Evolutionary conservation across 1,140 invertebrate species (phyloP), one percentile per base, ranked within the genome.

Genomic region (Trichomalopsis sarcophagae): DNA sequence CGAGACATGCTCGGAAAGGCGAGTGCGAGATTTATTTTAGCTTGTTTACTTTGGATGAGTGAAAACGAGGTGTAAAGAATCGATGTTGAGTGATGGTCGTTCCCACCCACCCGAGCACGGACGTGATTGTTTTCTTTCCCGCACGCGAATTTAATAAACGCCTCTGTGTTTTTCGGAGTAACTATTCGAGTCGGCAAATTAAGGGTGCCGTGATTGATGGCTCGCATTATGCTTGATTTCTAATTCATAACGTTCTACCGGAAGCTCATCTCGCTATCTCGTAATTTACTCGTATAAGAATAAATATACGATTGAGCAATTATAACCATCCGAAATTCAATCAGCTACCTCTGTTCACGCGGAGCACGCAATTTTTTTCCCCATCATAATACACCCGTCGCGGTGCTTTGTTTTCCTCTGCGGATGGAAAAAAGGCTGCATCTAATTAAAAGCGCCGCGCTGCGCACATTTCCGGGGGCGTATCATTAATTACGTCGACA

Each of bases 21-120:
- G 86, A 88, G 86, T 88, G 87, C 89, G 90, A 91, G 90, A 88
- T 90, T 91, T 92, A 92, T 92, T 91, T 92, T 91, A 91, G 90
- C 88, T 89, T 88, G 91, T 92, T 92, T 92, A 91, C 90, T 92
- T 92, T 91, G 89, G 91, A 90, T 90, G 89, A 90, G 89, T 88
- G 89, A 88, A 79, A 86, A 84, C 86, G 75, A 55, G 81, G 82
- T 81, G 71, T 80, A 77, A 82, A 81, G 36, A 27, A 27, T 78
- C 75, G 74, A 78, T 78, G 82, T 40, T 84, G 76, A 78, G 40
- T 78, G 82, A 84, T 44, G 71, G 30, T 44, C 50, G 27, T 50
- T 66, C 4, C 71, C 77, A 71, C 55, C 14, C 21, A 21, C 55
- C 21, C 21, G 55, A 36, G 33, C 55, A 5, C 5, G 87, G 83